Evolutionary conservation across 2,888 invertebrate species (phyloP).

Genomic region (Drosophila robusta): DNA sequence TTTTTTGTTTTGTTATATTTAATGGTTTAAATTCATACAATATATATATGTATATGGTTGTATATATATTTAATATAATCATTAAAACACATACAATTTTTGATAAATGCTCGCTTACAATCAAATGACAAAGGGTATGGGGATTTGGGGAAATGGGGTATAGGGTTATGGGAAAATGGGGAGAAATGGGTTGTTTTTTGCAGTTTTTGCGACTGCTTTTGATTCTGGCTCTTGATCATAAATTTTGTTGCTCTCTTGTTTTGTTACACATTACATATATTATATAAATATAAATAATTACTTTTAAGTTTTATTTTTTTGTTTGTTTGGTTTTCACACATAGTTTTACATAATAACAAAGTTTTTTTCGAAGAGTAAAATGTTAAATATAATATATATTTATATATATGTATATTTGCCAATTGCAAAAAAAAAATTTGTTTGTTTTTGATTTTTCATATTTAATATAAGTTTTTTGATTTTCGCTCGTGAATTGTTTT

Average conservation of each 20-base stretch:
- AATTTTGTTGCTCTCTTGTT: slow-evolving; percentile 49
- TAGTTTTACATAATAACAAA: slow-evolving; percentile 70
- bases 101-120: slow-evolving; percentile 81
- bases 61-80: slow-evolving; percentile 76
- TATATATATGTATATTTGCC: slow-evolving; percentile 66
- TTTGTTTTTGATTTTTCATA: slow-evolving; percentile 58
- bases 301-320: slow-evolving; percentile 46
- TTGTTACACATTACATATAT: slow-evolving; percentile 64
- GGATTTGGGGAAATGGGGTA: neutral
- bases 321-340: slow-evolving; percentile 51
- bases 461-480: slow-evolving; percentile 65
- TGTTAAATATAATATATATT: slow-evolving; percentile 62
- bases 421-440: slow-evolving; percentile 70
- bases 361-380: slow-evolving; percentile 62
- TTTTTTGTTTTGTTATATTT: slow-evolving; percentile 54
- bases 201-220: slow-evolving; percentile 57
- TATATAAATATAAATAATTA: slow-evolving; percentile 73
- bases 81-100: slow-evolving; percentile 82
- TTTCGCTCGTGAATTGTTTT: slow-evolving; percentile 57
- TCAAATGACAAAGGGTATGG: slow-evolving; percentile 63
- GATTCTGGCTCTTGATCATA: slow-evolving; percentile 61
- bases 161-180: slow-evolving; percentile 15
- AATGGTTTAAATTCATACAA: slow-evolving; percentile 70
- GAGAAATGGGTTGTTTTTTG: slow-evolving; percentile 4
- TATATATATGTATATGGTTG: slow-evolving; percentile 62